These are phyloP conservation scores for Spea multiplicata DNA, from an alignment of 2,113 vertebrate genomes.

Conservation along the genomic window DNA sequence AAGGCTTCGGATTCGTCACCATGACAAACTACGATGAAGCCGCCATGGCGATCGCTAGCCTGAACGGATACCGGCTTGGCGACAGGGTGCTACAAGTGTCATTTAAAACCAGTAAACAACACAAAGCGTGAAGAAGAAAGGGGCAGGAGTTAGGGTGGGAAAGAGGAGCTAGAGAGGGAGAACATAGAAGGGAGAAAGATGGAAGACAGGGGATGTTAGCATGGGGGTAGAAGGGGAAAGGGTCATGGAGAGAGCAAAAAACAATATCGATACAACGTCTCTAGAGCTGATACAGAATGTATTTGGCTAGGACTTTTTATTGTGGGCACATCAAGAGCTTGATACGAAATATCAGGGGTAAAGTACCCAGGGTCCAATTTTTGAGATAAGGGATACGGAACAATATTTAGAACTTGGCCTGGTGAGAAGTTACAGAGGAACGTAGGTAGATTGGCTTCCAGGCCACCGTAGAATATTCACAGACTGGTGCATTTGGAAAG, in stretches of 20 bases:
- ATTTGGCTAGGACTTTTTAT: too few relatives aligned
- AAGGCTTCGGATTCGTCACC: conserved; percentile 95
- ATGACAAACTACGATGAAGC: conserved; percentile 99
- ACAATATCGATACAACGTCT: too few relatives aligned
- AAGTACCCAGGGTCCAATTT: too few relatives aligned
- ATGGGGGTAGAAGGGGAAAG: background rate
- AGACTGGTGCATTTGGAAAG: too few relatives aligned
- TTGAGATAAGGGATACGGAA: too few relatives aligned
- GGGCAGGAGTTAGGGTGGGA: background rate
- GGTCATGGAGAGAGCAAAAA: background rate
- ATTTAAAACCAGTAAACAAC: conserved; percentile 98
- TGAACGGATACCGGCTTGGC: conserved; percentile 91
- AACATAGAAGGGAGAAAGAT: background rate
- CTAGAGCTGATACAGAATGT: too few relatives aligned
- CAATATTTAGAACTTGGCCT: too few relatives aligned
- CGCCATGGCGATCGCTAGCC: conserved; percentile 94
- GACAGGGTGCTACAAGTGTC: conserved; percentile 96
- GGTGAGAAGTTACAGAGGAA: too few relatives aligned
- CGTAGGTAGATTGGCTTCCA: too few relatives aligned
- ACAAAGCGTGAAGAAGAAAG: conserved; percentile 82
- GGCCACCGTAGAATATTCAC: too few relatives aligned
- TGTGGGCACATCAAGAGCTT: too few relatives aligned
- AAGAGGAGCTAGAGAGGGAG: conserved; percentile 5
- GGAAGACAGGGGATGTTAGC: background rate
- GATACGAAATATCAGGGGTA: too few relatives aligned